Percentiles rank a stretch among this genome's conserved stretches.
phyloP scores from a whole-genome alignment of 2,797 vertebrate genomes.

The Gobionotothen gibberifrons region DNA sequence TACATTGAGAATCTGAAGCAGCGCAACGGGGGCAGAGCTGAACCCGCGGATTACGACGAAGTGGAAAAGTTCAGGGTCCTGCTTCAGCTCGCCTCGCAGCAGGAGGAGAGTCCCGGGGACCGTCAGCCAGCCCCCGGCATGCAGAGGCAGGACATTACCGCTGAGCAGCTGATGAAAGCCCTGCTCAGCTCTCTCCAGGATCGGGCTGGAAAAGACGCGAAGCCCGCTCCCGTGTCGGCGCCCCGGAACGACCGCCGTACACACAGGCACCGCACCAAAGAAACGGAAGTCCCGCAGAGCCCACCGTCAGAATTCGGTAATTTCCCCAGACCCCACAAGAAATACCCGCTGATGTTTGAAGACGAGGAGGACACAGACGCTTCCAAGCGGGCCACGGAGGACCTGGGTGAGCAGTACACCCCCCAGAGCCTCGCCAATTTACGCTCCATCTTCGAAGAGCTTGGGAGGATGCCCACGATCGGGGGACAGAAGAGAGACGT shows the following conservation, averaged over 20 bases:
- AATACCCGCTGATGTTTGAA: conserved; percentile 89
- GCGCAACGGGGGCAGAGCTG: conserved; percentile 81
- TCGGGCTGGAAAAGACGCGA: conserved; percentile 87
- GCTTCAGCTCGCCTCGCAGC: conserved; percentile 83
- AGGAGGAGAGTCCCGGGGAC: conserved; percentile 83
- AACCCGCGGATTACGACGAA: conserved; percentile 89
- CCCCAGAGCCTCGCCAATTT: conserved; percentile 96
- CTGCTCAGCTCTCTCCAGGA: conserved; percentile 89
- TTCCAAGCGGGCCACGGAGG: conserved; percentile 94
- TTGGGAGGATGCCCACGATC: conserved; percentile 89
- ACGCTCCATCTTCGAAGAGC: conserved; percentile 96
- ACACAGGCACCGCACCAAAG: conserved; percentile 79
- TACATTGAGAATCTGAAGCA: conserved; percentile 98
- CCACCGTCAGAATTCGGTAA: conserved; percentile 85
- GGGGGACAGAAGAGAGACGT: conserved; percentile 87
- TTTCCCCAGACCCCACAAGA: conserved; percentile 88
- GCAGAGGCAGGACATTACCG: conserved; percentile 82
- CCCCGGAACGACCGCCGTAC: conserved; percentile 83
- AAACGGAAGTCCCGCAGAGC: conserved; percentile 80
- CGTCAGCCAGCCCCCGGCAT: conserved; percentile 75
- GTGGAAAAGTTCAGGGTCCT: conserved; percentile 85
- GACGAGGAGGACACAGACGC: conserved; percentile 90
- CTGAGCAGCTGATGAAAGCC: conserved; percentile 90
- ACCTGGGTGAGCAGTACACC: conserved; percentile 96
- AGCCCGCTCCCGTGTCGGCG: conserved; percentile 70